A percentile compares a stretch with the other conserved stretches of the same genome.
phyloP scores from a whole-genome alignment of 2,888 invertebrate species.

The Caenorhabditis becei region DNA sequence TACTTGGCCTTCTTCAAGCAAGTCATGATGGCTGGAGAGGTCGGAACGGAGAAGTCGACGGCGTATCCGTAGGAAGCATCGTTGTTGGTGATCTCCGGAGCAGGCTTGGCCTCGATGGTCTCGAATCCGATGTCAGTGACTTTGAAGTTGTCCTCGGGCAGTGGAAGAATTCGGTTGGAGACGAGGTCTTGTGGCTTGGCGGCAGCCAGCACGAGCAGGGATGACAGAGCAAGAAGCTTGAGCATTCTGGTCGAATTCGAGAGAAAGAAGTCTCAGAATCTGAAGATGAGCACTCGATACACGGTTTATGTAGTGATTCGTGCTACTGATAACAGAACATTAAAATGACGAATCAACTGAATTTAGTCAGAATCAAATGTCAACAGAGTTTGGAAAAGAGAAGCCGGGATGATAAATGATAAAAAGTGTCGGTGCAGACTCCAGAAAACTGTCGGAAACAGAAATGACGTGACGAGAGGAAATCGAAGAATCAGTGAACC shows the following conservation, averaged over 20 bases:
- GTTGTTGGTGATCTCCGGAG: conserved; percentile 45
- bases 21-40: conserved; percentile 28
- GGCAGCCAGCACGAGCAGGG: conserved; percentile 29
- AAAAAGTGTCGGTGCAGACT: conserved; percentile 25
- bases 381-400: conserved; percentile 29
- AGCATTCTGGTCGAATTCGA: conserved; percentile 43
- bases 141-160: background rate
- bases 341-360: conserved; percentile 36
- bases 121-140: conserved; percentile 25
- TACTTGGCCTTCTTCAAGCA: conserved; percentile 58
- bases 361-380: conserved; percentile 45
- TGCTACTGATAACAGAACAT: conserved; percentile 8
- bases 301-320: conserved; percentile 3
- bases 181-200: conserved; percentile 35
- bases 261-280: conserved; percentile 1
- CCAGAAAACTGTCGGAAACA: background rate
- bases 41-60: conserved; percentile 56
- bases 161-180: conserved; percentile 11
- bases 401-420: conserved; percentile 40
- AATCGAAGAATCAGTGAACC: background rate
- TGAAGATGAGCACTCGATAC: background rate
- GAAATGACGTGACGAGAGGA: background rate
- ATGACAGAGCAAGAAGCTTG: conserved; percentile 30
- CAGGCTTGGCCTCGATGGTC: conserved; percentile 30
- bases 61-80: conserved; percentile 53